These are phyloP conservation scores for Odocoileus virginianus DNA, from an alignment of 2,113 vertebrate genomes.

Conservation along the genomic window DNA sequence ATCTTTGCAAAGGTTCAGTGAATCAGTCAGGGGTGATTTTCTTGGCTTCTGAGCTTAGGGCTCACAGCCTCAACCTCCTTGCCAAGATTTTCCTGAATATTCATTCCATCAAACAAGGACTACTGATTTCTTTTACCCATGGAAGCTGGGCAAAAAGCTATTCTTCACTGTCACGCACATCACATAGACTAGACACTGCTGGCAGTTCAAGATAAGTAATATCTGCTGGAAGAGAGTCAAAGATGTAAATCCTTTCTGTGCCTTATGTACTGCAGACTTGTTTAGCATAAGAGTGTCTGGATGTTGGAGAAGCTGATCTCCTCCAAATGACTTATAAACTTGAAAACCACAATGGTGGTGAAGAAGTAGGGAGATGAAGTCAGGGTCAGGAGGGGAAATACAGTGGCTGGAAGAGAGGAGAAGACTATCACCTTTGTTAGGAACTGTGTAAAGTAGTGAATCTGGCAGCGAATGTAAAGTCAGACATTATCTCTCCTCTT, in stretches of 20 bases:
- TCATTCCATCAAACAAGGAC: not conserved
- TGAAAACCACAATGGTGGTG: not conserved
- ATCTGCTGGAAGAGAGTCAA: conserved; percentile 43
- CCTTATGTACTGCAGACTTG: not conserved
- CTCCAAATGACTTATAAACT: conserved; percentile 47
- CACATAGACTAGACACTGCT: conserved; percentile 22
- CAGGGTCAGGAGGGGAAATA: no score
- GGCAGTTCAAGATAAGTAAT: conserved; percentile 57
- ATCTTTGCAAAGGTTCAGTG: not conserved
- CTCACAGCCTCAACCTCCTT: not conserved
- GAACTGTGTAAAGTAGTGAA: not conserved
- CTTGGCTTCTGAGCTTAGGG: not conserved
- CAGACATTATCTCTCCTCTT: not conserved
- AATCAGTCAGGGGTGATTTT: not conserved
- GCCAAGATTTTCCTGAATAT: conserved; percentile 31
- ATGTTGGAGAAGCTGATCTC: not conserved
- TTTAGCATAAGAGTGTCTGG: conserved; percentile 8
- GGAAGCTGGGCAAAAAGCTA: not conserved
- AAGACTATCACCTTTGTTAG: not conserved
- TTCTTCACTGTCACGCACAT: conserved; percentile 52
- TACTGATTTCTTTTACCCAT: not conserved
- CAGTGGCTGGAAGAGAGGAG: not conserved
- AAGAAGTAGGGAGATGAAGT: not conserved
- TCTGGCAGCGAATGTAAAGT: not conserved
- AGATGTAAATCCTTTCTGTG: conserved; percentile 40